Evolutionary conservation across 1,140 invertebrate species (phyloP).

Genomic region (Bombus fervidus): DNA sequence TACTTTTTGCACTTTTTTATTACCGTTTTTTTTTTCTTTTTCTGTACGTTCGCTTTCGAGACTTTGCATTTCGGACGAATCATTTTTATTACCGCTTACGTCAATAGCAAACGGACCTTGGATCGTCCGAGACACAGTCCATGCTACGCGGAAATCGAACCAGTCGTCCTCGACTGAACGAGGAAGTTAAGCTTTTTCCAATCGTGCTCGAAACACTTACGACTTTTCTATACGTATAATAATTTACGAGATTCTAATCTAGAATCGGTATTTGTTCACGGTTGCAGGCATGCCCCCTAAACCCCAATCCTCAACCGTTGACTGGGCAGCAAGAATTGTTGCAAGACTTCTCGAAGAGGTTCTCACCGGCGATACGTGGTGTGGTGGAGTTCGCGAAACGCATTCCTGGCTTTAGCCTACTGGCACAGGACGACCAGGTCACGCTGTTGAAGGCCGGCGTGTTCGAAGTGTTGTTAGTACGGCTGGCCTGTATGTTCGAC

Average conservation of each 20-base stretch:
- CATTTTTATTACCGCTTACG: conserved; percentile 39
- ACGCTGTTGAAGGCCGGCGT: conserved; percentile 97
- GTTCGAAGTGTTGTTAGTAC: conserved; percentile 96
- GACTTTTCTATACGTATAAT: too few relatives aligned
- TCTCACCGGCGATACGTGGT: conserved; percentile 97
- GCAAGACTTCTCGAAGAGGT: conserved; percentile 95
- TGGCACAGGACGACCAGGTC: conserved; percentile 98
- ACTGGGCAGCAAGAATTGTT: conserved; percentile 90
- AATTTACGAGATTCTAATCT: not conserved
- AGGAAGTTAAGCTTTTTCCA: conserved; percentile 38
- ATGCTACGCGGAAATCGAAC: conserved; percentile 65
- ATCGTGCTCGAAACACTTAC: not conserved
- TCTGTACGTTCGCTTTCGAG: not conserved
- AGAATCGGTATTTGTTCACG: conserved; percentile 32
- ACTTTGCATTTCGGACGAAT: conserved; percentile 14
- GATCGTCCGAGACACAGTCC: conserved; percentile 24
- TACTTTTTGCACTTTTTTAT: conserved; percentile 1
- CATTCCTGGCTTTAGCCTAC: conserved; percentile 96
- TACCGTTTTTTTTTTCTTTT: not conserved
- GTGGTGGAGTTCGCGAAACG: conserved; percentile 99
- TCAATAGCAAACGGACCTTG: conserved; percentile 45
- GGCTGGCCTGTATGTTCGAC: conserved; percentile 97
- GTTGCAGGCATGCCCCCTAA: conserved; percentile 96
- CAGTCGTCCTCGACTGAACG: conserved; percentile 64
- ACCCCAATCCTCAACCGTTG: conserved; percentile 94